Evolutionary conservation across 2,888 invertebrate species (phyloP).

Genomic region (Chrysina gloriosa): DNA sequence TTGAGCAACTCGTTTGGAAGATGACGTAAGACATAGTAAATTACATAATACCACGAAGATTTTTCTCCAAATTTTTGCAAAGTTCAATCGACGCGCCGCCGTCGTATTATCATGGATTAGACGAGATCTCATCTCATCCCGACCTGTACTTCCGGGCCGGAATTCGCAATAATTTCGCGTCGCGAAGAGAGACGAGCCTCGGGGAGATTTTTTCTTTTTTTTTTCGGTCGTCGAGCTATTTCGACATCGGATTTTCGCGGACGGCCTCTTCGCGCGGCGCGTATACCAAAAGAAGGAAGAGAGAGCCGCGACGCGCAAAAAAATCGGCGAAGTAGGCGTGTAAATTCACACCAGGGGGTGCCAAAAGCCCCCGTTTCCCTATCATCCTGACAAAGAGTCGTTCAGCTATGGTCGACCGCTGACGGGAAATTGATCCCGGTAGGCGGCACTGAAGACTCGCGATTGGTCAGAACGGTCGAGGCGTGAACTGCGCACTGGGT

Average conservation of each 20-base stretch:
- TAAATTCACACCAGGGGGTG: conserved; percentile 50
- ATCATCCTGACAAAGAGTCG: conserved; percentile 53
- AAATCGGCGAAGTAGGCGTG: conserved; percentile 31
- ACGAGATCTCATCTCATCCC: background rate
- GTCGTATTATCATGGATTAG: background rate
- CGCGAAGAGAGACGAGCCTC: background rate
- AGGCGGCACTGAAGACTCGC: conserved; percentile 46
- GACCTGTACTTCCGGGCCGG: background rate
- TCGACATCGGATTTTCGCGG: conserved; percentile 17
- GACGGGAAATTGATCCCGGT: conserved; percentile 46
- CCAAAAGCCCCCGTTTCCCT: conserved; percentile 47
- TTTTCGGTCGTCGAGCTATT: background rate
- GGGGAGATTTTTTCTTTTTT: background rate
- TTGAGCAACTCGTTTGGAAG: too few species aligned
- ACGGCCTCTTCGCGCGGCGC: background rate
- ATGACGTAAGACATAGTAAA: too few species aligned
- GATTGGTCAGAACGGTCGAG: conserved; percentile 51
- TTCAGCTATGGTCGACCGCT: conserved; percentile 33
- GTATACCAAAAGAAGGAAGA: conserved; percentile 5
- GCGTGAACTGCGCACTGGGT: conserved; percentile 48
- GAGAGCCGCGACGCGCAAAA: background rate
- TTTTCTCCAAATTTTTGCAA: too few species aligned
- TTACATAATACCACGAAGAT: too few species aligned
- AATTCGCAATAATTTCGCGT: background rate
- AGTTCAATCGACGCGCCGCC: too few species aligned